A percentile compares a stretch with the other conserved stretches of the same genome.
phyloP scores from a whole-genome alignment of 2,113 vertebrate species.

The Thomomys bottae region DNA sequence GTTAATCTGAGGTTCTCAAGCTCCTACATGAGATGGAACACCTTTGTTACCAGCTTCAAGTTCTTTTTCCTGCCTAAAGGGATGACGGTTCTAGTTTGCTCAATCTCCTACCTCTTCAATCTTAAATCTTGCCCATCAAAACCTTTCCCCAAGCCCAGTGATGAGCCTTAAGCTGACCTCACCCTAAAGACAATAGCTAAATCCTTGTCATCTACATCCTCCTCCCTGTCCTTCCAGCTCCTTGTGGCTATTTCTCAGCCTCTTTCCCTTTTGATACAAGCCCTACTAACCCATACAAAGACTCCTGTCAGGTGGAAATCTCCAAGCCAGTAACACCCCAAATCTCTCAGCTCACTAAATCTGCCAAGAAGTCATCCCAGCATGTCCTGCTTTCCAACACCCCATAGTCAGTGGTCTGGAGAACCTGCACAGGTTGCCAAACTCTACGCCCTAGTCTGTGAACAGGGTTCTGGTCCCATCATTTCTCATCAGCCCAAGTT shows the following conservation, averaged over 20 bases:
- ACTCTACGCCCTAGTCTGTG: too few relatives aligned
- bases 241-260: background rate
- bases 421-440: background rate
- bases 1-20: background rate
- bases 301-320: too few relatives aligned
- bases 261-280: background rate
- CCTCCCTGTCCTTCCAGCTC: background rate
- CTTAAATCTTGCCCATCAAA: background rate
- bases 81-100: too few relatives aligned
- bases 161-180: accelerated
- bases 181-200: background rate
- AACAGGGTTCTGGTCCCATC: background rate
- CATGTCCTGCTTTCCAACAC: background rate
- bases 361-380: background rate
- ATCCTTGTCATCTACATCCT: accelerated
- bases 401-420: background rate
- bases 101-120: background rate
- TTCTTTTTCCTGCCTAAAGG: background rate
- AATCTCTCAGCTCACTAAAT: background rate
- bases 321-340: background rate
- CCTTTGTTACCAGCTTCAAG: background rate
- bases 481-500: background rate
- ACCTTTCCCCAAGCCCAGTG: background rate
- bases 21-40: background rate
- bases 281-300: too few relatives aligned